Conservation (phyloP, 2,113 vertebrate genomes). For the Cichladusa arquata region DNA sequence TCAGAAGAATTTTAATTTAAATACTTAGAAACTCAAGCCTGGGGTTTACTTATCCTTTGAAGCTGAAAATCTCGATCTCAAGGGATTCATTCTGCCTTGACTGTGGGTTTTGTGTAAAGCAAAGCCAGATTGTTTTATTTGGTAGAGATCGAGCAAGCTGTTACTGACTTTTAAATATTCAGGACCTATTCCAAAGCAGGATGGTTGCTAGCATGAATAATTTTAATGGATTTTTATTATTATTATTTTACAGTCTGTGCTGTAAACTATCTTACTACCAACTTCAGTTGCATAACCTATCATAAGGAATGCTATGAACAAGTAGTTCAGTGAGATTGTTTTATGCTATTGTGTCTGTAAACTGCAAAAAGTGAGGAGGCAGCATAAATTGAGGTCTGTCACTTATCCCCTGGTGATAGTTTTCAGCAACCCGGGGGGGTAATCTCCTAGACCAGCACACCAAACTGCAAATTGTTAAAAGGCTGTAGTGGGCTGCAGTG, state of each 20-base stretch:
- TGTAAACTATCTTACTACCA: background rate
- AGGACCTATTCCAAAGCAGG: slow-evolving; percentile 2
- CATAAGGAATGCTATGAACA: background rate
- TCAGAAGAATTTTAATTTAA: slow-evolving; percentile 22
- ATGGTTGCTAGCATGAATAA: background rate
- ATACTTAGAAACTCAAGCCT: background rate
- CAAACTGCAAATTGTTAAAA: background rate
- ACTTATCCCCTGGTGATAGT: background rate
- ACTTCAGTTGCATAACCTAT: background rate
- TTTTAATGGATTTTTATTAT: background rate
- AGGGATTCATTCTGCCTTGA: slow-evolving; percentile 26
- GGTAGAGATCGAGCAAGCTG: background rate
- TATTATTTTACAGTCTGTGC: background rate
- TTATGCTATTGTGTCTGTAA: background rate
- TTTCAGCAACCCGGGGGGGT: background rate
- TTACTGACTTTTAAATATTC: slow-evolving; percentile 17
- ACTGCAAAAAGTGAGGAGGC: background rate
- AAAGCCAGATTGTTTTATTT: slow-evolving; percentile 45
- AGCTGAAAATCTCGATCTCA: background rate
- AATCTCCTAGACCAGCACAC: background rate
- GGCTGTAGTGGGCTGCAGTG: background rate
- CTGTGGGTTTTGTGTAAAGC: slow-evolving; percentile 23
- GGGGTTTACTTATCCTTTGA: slow-evolving; percentile 20
- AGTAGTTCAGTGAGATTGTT: background rate
- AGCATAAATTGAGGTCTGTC: background rate